Conservation (phyloP, 2,797 vertebrate genomes). For the Petrocephalus sullivani region DNA sequence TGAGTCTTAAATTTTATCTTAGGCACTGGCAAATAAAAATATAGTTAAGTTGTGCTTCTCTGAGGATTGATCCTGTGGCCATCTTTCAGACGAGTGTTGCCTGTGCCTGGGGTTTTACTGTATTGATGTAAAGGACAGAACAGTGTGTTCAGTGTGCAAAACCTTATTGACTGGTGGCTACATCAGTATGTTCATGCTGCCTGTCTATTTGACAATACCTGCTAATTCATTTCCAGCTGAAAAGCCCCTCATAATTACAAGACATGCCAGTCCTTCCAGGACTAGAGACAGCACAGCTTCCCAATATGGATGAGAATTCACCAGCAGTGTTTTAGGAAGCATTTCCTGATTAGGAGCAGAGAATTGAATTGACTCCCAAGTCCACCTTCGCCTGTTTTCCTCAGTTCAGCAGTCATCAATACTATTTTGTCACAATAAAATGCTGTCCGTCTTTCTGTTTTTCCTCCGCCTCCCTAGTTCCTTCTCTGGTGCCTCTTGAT, state of each 20-base stretch:
- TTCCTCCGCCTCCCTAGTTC: not conserved
- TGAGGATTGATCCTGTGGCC: not conserved
- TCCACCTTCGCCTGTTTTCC: not conserved
- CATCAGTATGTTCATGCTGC: not conserved
- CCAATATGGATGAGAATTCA: constrained; percentile 25
- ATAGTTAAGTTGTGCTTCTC: not conserved
- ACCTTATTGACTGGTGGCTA: not conserved
- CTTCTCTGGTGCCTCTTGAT: not conserved
- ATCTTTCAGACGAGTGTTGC: not conserved
- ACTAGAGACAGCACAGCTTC: not conserved
- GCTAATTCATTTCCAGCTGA: constrained; percentile 21
- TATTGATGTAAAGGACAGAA: not conserved
- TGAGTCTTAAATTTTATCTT: not conserved
- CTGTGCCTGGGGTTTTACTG: not conserved
- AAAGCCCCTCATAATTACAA: constrained; percentile 7
- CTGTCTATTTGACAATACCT: constrained; percentile 15
- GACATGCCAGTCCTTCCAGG: not conserved
- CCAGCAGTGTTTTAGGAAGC: constrained; percentile 12
- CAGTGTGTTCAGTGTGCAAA: not conserved
- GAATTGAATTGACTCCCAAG: constrained; percentile 25
- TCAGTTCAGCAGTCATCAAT: not conserved
- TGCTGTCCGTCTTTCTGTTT: not conserved
- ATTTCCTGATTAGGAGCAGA: constrained; percentile 17
- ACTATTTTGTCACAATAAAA: not conserved
- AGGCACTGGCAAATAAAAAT: not conserved